Conservation (phyloP, 2,113 vertebrate genomes). For the Haliaeetus leucogaster region DNA sequence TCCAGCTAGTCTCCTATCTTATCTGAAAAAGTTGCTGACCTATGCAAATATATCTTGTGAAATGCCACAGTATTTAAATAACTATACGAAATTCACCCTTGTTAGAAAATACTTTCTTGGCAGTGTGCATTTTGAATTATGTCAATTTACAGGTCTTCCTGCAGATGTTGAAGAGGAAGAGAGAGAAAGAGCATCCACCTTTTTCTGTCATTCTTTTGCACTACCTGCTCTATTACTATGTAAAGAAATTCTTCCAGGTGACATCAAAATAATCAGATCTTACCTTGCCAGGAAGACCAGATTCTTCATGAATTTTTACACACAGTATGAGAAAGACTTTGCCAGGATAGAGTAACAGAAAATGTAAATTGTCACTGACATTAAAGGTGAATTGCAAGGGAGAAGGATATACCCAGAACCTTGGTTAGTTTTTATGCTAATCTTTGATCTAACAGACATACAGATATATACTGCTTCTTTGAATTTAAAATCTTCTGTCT, state of each 20-base stretch:
- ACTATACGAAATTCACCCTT: neutral
- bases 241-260: neutral
- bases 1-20: neutral
- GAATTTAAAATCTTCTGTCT: neutral
- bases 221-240: accelerated
- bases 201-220: neutral
- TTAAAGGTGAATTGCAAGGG: neutral
- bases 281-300: neutral
- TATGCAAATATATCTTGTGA: neutral
- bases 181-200: neutral
- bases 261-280: neutral
- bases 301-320: neutral
- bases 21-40: neutral
- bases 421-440: neutral
- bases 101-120: neutral
- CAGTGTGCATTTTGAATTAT: neutral
- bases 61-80: neutral
- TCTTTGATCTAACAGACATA: neutral
- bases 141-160: neutral
- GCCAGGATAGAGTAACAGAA: neutral
- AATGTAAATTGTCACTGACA: neutral
- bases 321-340: neutral
- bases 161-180: neutral
- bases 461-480: neutral
- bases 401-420: neutral